Percentiles rank a stretch among this genome's conserved stretches.
These are phyloP conservation scores for Hemibagrus wyckioides DNA, from an alignment of 2,113 vertebrate genomes.

Conservation along the genomic window DNA sequence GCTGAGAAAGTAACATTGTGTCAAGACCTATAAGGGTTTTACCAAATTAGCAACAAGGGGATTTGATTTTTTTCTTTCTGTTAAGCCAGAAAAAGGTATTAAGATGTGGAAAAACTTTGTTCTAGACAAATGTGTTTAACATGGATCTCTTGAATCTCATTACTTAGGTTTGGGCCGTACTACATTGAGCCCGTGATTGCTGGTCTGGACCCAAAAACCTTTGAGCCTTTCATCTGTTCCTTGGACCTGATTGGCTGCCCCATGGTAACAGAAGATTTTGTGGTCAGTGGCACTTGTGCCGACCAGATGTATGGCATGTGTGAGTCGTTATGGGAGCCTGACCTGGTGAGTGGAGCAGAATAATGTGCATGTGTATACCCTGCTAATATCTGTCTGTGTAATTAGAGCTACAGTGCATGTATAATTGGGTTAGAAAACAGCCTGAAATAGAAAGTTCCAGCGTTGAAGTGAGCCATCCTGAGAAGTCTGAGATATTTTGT, in stretches of 20 bases:
- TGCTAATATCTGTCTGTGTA: background rate
- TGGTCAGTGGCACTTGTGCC: constrained; percentile 92
- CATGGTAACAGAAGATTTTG: constrained; percentile 96
- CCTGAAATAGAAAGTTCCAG: background rate
- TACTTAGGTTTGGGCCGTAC: constrained; percentile 90
- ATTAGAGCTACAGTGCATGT: background rate
- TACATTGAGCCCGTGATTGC: constrained; percentile 96
- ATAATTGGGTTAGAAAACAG: background rate
- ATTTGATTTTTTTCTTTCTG: background rate
- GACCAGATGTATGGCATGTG: constrained; percentile 99
- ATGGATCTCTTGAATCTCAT: background rate
- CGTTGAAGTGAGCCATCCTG: background rate
- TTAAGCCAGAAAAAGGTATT: background rate
- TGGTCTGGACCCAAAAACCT: constrained; percentile 86
- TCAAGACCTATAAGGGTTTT: background rate
- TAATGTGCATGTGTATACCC: too few relatives aligned
- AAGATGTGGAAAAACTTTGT: background rate
- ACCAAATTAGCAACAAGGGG: background rate
- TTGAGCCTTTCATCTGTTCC: constrained; percentile 93
- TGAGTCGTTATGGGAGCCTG: constrained; percentile 92
- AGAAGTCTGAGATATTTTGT: background rate
- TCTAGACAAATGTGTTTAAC: background rate
- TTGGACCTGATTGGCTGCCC: constrained; percentile 95
- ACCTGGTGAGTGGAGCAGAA: constrained; percentile 83
- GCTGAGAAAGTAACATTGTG: background rate